Evolutionary conservation across 2,888 invertebrate genomes (phyloP).

Genomic region (Heliconius hortense): DNA sequence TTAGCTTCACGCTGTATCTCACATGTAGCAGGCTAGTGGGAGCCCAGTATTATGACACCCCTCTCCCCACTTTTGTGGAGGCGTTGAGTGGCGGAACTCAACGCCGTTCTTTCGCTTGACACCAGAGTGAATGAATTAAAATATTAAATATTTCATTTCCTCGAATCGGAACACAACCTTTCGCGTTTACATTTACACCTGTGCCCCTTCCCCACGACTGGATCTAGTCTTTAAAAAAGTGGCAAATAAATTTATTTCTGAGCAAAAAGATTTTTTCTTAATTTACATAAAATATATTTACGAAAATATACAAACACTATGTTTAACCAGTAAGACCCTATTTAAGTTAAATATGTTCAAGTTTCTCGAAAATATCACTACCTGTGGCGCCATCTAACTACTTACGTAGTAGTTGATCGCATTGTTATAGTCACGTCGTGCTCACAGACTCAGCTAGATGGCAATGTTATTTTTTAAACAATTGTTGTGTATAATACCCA

Average conservation of each 20-base stretch:
- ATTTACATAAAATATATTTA: background rate
- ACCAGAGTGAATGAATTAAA: no score
- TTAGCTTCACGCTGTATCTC: no score
- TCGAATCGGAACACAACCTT: no score
- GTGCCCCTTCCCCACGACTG: no score
- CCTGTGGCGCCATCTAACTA: constrained; percentile 55
- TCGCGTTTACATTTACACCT: no score
- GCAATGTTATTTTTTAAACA: constrained; percentile 34
- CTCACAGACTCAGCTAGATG: constrained; percentile 52
- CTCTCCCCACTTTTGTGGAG: no score
- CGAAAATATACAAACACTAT: background rate
- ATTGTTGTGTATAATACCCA: background rate
- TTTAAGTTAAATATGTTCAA: background rate
- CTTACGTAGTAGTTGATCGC: constrained; percentile 42
- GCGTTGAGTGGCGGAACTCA: no score
- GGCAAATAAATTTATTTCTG: background rate
- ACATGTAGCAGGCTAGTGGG: no score
- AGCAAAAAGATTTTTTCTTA: background rate
- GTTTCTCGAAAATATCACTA: background rate
- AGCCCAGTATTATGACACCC: no score
- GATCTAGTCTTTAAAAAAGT: no score
- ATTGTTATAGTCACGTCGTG: constrained; percentile 38
- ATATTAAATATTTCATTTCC: no score
- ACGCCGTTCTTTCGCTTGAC: no score
- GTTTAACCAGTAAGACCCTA: background rate